phyloP scores from a whole-genome alignment of 2,888 invertebrate genomes.

The Schizotus pectinicornis region DNA sequence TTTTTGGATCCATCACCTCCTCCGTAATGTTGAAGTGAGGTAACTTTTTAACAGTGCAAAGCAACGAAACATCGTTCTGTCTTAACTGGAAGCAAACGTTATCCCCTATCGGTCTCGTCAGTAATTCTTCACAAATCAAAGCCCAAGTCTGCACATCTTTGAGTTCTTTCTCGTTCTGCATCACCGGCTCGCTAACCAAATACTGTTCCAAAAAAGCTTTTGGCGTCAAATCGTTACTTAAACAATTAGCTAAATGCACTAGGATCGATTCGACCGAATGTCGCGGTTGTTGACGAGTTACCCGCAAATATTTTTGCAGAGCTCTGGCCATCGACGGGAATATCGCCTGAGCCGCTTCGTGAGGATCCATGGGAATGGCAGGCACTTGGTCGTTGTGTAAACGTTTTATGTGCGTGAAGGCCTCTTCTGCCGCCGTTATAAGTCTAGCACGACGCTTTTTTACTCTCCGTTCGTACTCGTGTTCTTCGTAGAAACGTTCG shows the following conservation, averaged over 20 bases:
- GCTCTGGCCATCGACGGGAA: constrained; percentile 97
- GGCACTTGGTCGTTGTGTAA: constrained; percentile 75
- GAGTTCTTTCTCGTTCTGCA: constrained; percentile 83
- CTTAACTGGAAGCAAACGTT: constrained; percentile 89
- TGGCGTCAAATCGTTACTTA: constrained; percentile 93
- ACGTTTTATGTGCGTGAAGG: constrained; percentile 95
- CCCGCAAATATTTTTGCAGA: constrained; percentile 93
- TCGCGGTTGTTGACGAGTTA: constrained; percentile 94
- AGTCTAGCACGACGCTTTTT: constrained; percentile 89
- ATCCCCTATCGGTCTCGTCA: constrained; percentile 84
- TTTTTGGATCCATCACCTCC: constrained; percentile 95
- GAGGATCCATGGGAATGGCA: constrained; percentile 87
- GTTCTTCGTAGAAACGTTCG: constrained; percentile 97
- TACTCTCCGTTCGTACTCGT: constrained; percentile 93
- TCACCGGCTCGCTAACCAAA: constrained; percentile 82
- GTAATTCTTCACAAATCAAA: constrained; percentile 88
- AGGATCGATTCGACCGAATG: constrained; percentile 95
- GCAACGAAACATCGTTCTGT: constrained; percentile 89
- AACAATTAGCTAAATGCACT: constrained; percentile 86
- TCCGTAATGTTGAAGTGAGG: constrained; percentile 96
- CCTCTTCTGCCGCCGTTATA: constrained; percentile 94
- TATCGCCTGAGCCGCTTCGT: constrained; percentile 96
- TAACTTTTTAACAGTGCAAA: constrained; percentile 83
- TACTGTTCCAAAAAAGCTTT: constrained; percentile 95
- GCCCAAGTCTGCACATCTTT: constrained; percentile 94